phyloP scores from a whole-genome alignment of 2,797 vertebrate species.

The Pipistrellus nathusii region DNA sequence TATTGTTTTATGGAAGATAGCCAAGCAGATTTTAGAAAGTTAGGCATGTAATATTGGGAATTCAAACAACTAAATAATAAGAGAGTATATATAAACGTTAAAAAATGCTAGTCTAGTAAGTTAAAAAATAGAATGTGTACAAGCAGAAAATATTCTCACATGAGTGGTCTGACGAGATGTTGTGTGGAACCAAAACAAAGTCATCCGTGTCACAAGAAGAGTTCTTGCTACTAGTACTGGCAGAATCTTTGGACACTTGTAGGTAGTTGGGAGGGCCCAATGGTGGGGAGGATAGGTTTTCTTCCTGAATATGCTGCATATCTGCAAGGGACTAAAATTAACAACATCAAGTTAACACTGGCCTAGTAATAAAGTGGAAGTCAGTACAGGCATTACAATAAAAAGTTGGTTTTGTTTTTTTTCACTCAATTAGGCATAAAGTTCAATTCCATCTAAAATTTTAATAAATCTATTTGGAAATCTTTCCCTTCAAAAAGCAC shows the following conservation, averaged over 20 bases:
- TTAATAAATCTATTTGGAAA: background rate
- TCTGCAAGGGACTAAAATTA: slow-evolving; percentile 94
- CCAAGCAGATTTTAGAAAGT: slow-evolving; percentile 40
- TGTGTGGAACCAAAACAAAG: slow-evolving; percentile 98
- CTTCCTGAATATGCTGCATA: slow-evolving; percentile 96
- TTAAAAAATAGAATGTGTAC: slow-evolving; percentile 67
- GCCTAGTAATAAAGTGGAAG: slow-evolving; percentile 70
- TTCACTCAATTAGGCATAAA: slow-evolving; percentile 51
- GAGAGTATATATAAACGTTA: slow-evolving; percentile 12
- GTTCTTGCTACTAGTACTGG: slow-evolving; percentile 97
- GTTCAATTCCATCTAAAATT: slow-evolving; percentile 51
- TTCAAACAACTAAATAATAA: slow-evolving; percentile 64
- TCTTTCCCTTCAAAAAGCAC: slow-evolving; percentile 51
- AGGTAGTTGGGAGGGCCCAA: slow-evolving; percentile 96
- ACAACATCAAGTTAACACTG: slow-evolving; percentile 76
- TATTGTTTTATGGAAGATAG: slow-evolving; percentile 35
- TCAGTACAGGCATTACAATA: slow-evolving; percentile 66
- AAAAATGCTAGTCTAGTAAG: slow-evolving; percentile 56
- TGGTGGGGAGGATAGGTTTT: slow-evolving; percentile 95
- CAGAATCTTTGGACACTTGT: slow-evolving; percentile 97
- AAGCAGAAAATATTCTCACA: slow-evolving; percentile 90
- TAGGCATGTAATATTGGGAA: slow-evolving; percentile 40
- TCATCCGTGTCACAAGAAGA: slow-evolving; percentile 98
- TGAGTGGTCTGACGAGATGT: slow-evolving; percentile 94
- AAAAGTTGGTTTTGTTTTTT: background rate